These are phyloP conservation scores for Neostethus bicornis DNA, from an alignment of 2,797 vertebrate species.

Conservation along the genomic window DNA sequence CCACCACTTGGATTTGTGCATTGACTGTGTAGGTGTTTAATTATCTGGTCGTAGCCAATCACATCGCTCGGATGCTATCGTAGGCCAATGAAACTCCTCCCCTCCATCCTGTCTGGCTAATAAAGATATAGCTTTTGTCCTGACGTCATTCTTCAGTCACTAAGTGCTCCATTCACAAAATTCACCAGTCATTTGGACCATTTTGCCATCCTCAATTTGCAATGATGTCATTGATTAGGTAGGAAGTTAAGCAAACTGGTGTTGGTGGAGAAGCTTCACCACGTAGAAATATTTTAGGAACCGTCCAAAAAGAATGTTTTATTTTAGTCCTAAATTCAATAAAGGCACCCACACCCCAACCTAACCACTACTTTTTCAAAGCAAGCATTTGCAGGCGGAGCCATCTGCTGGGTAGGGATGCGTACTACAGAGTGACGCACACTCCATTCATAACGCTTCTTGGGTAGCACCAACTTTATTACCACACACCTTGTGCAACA, in stretches of 20 bases:
- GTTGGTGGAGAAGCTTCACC: constrained; percentile 61
- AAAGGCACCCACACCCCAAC: constrained; percentile 10
- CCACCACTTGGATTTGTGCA: constrained; percentile 81
- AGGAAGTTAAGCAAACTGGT: constrained; percentile 59
- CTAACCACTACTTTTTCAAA: constrained; percentile 15
- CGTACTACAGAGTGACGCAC: constrained; percentile 75
- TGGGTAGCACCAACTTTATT: constrained; percentile 34
- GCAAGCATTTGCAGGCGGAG: constrained; percentile 72
- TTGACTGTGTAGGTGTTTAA: constrained; percentile 87
- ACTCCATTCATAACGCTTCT: constrained; percentile 65
- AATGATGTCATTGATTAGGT: constrained; percentile 82
- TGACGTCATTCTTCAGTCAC: constrained; percentile 83
- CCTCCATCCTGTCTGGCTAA: constrained; percentile 63
- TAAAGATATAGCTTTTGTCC: constrained; percentile 64
- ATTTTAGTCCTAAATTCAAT: constrained; percentile 61
- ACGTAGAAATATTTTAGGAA: constrained; percentile 67
- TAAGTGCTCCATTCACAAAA: constrained; percentile 85
- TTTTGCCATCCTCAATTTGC: constrained; percentile 75
- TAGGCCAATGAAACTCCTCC: constrained; percentile 69
- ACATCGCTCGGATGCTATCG: constrained; percentile 48
- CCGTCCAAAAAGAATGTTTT: constrained; percentile 69
- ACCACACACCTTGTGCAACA: constrained; percentile 16
- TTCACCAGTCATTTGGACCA: constrained; percentile 70
- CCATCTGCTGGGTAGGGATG: constrained; percentile 82
- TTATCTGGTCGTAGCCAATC: constrained; percentile 83